Evolutionary conservation across 2,888 invertebrate genomes (phyloP), one percentile per base, ranked within the genome.

Genomic region (Odontomyia ornata): DNA sequence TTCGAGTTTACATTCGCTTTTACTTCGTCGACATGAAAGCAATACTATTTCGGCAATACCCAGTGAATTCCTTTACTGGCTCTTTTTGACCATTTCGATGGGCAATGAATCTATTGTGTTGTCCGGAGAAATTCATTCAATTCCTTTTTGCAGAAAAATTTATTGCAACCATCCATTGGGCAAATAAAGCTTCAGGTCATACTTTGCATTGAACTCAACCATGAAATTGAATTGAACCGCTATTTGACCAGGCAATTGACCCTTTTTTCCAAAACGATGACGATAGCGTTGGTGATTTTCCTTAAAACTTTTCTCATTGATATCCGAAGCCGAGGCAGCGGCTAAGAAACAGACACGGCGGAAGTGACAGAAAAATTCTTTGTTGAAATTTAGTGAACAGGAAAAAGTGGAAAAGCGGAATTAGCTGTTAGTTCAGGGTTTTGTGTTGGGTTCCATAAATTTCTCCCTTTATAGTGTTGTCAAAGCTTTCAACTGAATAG

Each of bases 141-240:
- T 52, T 52, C 52, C 7, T 52, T 52, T 52, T 28, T 64, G 27
- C 67, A 43, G 18, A 23, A 23, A 67, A 67, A 67, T 36, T 69
- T 46, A 72, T 72, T 13, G 28, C 71, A 52, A n/a, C 28, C 56
- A 36, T 65, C 18, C 56, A n/a, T 56, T 21, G 52, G 52, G 23
- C 71, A 65, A 65, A 27, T 36, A 65, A 36, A 18, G 18, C 43
- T 36, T n/a, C 23, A 23, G 25, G 57, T 60, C 25, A 36, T 57
- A 36, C 71, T 73, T 73, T 36, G 52, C 47, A 27, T 60, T 73
- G 18, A 57, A 60, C 60, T 73, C 60, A 60, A 73, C 57, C 73
- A 57, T 73, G 30, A 73, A 73, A 73, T 73, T 72, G 71, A 72
- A 72, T 72, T 72, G 71, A 52, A 43, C 18, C 36, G 28, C 65